Base-by-base conservation (phyloP, 37 sponge, comb jelly and placozoan genomes). In the Petrosia ficiformis region DNA sequence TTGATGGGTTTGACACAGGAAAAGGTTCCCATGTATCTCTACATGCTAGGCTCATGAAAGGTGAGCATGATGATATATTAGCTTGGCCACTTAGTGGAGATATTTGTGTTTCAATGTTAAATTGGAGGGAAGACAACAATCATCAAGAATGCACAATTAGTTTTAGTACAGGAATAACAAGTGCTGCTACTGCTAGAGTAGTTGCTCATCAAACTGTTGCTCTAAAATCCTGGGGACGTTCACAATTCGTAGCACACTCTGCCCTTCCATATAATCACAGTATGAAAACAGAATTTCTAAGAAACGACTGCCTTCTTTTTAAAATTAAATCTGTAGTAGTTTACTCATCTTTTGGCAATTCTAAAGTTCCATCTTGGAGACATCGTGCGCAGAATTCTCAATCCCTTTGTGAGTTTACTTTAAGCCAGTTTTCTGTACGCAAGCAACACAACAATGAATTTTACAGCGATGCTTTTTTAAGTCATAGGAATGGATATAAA, bases 251-350 rank as follows among this genome's bases (percentile, higher is more conserved):
- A 26, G 6, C 63, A 61, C 63, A 61, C 25, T 61, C 63, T 26
- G 5, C 25, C 6, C 28, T 61, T 26, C 28, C 63, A 6, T 61
- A 61, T 61, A 61, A 61, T 61, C 63, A n/a, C 14, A 61, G 22
- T 61, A 61, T 29, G 26, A 61, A 61, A n/a, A 61, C 63, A 61
- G 63, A 61, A 22, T 61, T 26, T n/a, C n/a, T 61, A 29, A 24
- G 26, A 5, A n/a, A 61, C 5, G 63, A 61, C 26, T 61, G 63
- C 28, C n/a, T 61, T 24, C 11, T 11, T 26, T 61, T 61, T 22
- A 11, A n/a, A 61, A 29, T 61, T 61, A 22, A 8, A 8, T 48
- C 14, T 48, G 54, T 14, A 26, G 63, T 61, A n/a, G 63, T 29
- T 61, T n/a, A 61, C 63, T 61, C 22, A 8, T n/a, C 22, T n/a